phyloP scores from a whole-genome alignment of 2,888 invertebrate species.

The Amphipyra berbera region DNA sequence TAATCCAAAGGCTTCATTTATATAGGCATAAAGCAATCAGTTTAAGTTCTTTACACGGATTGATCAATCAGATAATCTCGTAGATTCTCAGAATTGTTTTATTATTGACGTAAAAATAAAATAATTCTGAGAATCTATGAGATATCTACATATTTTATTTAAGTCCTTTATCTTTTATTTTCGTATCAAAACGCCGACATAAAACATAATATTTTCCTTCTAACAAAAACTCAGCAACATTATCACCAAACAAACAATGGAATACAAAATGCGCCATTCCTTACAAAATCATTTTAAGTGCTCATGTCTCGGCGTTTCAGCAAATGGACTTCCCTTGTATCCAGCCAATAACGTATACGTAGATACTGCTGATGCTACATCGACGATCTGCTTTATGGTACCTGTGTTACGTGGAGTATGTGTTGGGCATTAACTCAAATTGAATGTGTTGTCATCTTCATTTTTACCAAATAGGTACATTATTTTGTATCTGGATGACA shows the following conservation, averaged over 20 bases:
- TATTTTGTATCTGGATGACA: no score
- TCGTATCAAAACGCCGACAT: background rate
- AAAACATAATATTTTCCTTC: background rate
- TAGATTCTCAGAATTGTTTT: no score
- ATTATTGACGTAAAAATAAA: no score
- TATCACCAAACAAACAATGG: slow-evolving; percentile 16
- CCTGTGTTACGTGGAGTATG: slow-evolving; percentile 7
- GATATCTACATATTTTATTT: no score
- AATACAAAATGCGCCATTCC: slow-evolving; percentile 25
- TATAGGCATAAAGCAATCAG: no score
- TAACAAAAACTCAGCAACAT: slow-evolving; percentile 8
- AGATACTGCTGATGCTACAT: slow-evolving; percentile 23
- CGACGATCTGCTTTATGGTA: slow-evolving; percentile 22
- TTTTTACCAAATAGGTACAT: background rate
- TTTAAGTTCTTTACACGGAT: no score
- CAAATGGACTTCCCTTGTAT: slow-evolving; percentile 67
- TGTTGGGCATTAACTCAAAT: slow-evolving; percentile 1
- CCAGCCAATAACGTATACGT: slow-evolving; percentile 55
- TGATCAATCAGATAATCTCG: no score
- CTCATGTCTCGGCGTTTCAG: slow-evolving; percentile 41
- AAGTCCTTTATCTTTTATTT: no score
- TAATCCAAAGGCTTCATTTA: no score
- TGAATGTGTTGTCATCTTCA: background rate
- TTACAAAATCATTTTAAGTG: slow-evolving; percentile 41
- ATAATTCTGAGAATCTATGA: no score